These are phyloP conservation scores for Cossypha dichroa DNA, from an alignment of 2,797 vertebrate genomes.

Conservation along the genomic window DNA sequence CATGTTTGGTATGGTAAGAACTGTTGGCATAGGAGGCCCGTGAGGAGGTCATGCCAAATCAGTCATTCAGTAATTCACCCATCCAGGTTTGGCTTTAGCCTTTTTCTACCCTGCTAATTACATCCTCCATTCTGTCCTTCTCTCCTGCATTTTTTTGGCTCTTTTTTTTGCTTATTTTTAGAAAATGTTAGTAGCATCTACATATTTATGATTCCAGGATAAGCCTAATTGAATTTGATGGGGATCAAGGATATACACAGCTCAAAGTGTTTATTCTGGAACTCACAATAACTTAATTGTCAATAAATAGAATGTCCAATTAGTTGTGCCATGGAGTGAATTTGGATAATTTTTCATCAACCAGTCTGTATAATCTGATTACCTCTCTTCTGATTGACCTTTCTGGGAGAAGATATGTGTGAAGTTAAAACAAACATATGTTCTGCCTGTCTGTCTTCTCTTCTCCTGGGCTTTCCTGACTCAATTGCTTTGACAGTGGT, in stretches of 20 bases:
- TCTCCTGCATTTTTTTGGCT: not conserved
- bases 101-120: not conserved
- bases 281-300: constrained; percentile 26
- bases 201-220: not conserved
- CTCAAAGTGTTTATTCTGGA: constrained; percentile 16
- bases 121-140: not conserved
- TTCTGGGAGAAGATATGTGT: not conserved
- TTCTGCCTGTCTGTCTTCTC: not conserved
- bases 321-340: constrained; percentile 4
- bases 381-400: not conserved
- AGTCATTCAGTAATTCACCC: not conserved
- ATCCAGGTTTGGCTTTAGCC: not conserved
- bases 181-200: not conserved
- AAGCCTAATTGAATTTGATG: not conserved
- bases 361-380: constrained; percentile 8
- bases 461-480: not conserved
- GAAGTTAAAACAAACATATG: not conserved
- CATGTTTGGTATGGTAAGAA: not conserved
- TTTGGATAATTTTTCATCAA: constrained; percentile 51
- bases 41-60: not conserved
- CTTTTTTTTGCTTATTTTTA: not conserved
- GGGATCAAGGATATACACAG: constrained; percentile 4
- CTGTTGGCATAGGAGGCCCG: not conserved
- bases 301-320: not conserved
- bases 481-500: not conserved